Percentiles rank a stretch among this genome's conserved stretches.
Evolutionary conservation across 1,140 invertebrate species (phyloP).

Genomic region (Leptopilina clavipes): DNA sequence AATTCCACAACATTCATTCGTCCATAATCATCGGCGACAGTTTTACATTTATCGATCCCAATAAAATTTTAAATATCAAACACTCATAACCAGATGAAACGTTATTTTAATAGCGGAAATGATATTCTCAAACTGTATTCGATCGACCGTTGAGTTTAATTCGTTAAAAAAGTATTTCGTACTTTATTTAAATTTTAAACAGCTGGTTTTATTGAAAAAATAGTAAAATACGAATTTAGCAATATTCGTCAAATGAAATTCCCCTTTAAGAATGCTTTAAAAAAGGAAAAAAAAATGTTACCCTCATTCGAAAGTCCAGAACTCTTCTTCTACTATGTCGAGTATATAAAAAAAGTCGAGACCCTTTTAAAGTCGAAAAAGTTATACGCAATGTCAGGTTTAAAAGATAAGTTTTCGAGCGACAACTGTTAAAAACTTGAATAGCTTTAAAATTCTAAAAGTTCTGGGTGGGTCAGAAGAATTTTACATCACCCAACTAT

Average conservation of each 20-base stretch:
- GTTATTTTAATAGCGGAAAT: neutral
- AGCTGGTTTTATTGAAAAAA: too few relatives aligned
- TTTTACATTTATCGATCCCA: conserved; percentile 1
- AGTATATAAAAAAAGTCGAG: neutral
- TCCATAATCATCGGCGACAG: conserved; percentile 17
- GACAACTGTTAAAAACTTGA: neutral
- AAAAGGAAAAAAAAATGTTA: neutral
- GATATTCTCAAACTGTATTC: neutral
- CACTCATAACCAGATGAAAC: neutral
- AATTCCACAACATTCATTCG: conserved; percentile 15
- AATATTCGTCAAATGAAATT: too few relatives aligned
- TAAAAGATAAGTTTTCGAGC: conserved; percentile 3
- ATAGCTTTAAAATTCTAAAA: neutral
- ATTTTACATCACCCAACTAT: neutral
- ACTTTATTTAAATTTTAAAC: too few relatives aligned
- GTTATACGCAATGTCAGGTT: neutral
- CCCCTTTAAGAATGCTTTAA: neutral
- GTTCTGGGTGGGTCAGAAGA: neutral
- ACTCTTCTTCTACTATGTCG: neutral
- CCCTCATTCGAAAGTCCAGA: neutral
- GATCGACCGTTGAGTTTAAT: neutral
- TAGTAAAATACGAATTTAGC: too few relatives aligned
- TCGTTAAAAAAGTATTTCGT: neutral
- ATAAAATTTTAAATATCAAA: conserved; percentile 26
- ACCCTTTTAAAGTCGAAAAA: conserved; percentile 1